Base-by-base conservation (phyloP, 1,140 invertebrate species). In the Lithobius niger region DNA sequence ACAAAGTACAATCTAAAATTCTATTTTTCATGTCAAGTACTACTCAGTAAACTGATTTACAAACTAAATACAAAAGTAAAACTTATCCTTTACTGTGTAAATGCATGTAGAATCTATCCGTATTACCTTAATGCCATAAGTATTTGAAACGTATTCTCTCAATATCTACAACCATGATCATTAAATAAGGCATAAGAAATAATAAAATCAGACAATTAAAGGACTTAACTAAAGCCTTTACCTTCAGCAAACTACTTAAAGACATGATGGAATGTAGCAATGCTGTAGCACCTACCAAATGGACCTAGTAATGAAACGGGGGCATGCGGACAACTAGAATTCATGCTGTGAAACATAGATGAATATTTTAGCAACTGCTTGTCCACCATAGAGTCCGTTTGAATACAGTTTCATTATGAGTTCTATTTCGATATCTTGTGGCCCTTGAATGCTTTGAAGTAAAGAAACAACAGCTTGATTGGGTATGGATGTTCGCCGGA, bases 371-470 rank as follows among this genome's bases (percentile, higher is more conserved):
- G 88, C 86, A 0, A 92, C 77, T 1, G 84, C 87, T 24, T 79
- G 84, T 1, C 87, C 88, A 1, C 77, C 78, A 47, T 84, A 85
- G 28, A 74, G 69, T 1, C 79, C 76, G 51, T 79, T 75, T 31
- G 76, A 77, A 66, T 82, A 88, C 2, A 94, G 77, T 60, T 88
- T 83, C 89, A 95, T 93, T 44, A 76, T 80, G 15, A 96, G 71
- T 59, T 90, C 80, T 3, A 96, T 66, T 57, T 92, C 83, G 43
- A 95, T 82, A 62, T 92, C 89, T 69, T 95, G 89, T 0, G 91
- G 89, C 0, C 90, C 91, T 44, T 78, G 70, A 2, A 95, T 76
- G 0, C 80, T 73, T 59, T 76, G 75, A 0, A 82, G 77, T 27
- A 96, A 64, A 2, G 82, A 76, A 16, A 94, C 72, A 22, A 84